Evolutionary conservation across 2,888 invertebrate species (phyloP), one percentile per base, ranked within the genome.

Genomic region (Muscina levida): DNA sequence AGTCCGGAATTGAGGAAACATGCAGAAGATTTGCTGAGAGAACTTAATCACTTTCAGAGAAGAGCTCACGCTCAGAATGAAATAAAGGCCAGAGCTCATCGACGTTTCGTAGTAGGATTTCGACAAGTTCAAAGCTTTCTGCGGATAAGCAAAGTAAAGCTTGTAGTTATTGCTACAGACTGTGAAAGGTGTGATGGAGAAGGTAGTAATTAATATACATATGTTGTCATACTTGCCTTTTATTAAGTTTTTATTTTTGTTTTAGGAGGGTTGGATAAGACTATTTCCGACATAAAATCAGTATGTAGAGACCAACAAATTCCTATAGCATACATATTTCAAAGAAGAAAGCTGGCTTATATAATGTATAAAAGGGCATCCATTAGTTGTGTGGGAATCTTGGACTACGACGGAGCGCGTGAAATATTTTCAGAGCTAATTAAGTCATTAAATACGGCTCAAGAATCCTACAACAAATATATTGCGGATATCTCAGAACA

Each of bases 161-260:
- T 93, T 77, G 88, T 94, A 6, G 89, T 94, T 6, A 90, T 94
- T 62, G 94, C 94, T 8, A 92, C 94, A 1, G 93, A 94, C 86
- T 90, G 94, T 84, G 94, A 94, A 83, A 90, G 90, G 6, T 88
- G 87, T 48, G 83, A 85, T 13, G 84, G 84, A 0, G 82, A 86
- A 79, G 86, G 88, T 88, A 72, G 59, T 67, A 62, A 62, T 72
- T 39, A 15, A 37, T 46, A 44, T 31, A 51, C 17, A 8, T 17
- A 8, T 42, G 8, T 15, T 51, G 39, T 37, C 39, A 0, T 17
- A 31, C 5, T 15, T 15, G 2, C 15, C 15, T 66, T 31, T 68
- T 15, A 8, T 48, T 46, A 15, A 15, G 76, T 67, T 56, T 71
- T 51, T 66, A 24, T 59, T 42, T 39, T 65, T 17, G 17, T 83